A percentile compares a stretch with the other conserved stretches of the same genome.
Conservation (phyloP, 2,113 vertebrate species). For the Scopus umbretta region DNA sequence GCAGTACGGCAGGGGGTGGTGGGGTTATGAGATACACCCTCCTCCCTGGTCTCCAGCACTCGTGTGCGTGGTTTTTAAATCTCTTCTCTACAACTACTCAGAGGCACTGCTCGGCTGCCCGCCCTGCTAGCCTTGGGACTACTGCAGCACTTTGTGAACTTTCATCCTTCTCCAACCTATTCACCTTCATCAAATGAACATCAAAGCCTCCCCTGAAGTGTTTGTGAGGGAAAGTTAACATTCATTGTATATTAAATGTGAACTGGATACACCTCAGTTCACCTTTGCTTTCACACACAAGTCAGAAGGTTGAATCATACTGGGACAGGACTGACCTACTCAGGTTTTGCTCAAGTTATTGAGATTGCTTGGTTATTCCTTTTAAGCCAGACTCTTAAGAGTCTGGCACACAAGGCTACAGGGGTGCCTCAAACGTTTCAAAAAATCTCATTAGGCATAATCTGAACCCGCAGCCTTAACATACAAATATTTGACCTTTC, state of each 20-base stretch:
- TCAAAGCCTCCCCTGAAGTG: constrained; percentile 33
- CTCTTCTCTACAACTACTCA: neutral
- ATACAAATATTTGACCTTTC: constrained; percentile 4
- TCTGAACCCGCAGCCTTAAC: neutral
- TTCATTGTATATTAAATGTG: constrained; percentile 16
- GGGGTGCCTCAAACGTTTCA: neutral
- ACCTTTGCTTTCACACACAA: constrained; percentile 19
- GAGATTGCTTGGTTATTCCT: neutral
- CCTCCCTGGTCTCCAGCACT: neutral
- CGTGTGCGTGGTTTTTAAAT: neutral
- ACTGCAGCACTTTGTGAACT: neutral
- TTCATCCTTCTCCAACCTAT: neutral
- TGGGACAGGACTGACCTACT: neutral
- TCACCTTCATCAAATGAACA: constrained; percentile 25
- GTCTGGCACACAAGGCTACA: neutral
- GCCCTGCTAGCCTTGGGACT: neutral
- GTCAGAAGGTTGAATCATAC: constrained; percentile 33
- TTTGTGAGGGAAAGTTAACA: constrained; percentile 17
- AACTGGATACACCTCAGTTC: constrained; percentile 8
- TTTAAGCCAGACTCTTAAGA: neutral
- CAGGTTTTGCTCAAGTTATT: neutral
- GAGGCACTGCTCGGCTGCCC: neutral
- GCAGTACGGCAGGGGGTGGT: neutral
- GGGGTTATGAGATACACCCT: neutral
- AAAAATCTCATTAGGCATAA: constrained; percentile 27